Percentiles rank a stretch among this genome's conserved stretches.
Conservation (phyloP, 2,888 invertebrate genomes). For the Amblyjoppa fuscipennis region DNA sequence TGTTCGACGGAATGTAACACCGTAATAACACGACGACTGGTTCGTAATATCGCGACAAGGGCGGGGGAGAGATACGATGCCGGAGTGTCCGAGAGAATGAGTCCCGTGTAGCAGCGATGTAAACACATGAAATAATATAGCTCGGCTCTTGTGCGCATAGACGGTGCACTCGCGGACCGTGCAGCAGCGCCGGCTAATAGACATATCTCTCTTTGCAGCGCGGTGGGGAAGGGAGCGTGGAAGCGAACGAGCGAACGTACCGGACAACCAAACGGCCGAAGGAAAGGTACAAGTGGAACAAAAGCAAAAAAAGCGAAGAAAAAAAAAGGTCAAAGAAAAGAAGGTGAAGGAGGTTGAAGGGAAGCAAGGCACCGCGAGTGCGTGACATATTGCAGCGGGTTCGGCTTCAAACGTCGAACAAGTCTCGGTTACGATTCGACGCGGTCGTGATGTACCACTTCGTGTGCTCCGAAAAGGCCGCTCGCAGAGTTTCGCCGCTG, state of each 20-base stretch:
- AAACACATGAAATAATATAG: slow-evolving; percentile 67
- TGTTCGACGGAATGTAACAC: slow-evolving; percentile 77
- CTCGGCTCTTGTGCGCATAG: slow-evolving; percentile 8
- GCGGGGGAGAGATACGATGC: slow-evolving; percentile 15
- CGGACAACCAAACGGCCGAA: slow-evolving; percentile 32
- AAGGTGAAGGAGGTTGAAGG: not conserved
- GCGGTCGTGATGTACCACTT: slow-evolving; percentile 64
- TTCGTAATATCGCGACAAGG: slow-evolving; percentile 71
- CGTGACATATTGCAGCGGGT: slow-evolving; percentile 66
- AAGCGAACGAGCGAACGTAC: slow-evolving; percentile 24
- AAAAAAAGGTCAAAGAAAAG: slow-evolving; percentile 10
- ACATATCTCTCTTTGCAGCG: slow-evolving; percentile 67
- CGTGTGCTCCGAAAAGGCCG: slow-evolving; percentile 18
- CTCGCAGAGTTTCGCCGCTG: not conserved
- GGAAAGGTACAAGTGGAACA: slow-evolving; percentile 27
- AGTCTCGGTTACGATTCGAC: slow-evolving; percentile 62
- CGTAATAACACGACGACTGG: slow-evolving; percentile 75
- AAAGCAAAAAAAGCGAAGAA: slow-evolving; percentile 26
- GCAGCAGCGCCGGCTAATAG: slow-evolving; percentile 67
- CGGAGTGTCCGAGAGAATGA: slow-evolving; percentile 44
- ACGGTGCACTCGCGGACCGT: slow-evolving; percentile 28
- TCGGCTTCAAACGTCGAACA: slow-evolving; percentile 59
- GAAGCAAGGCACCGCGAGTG: slow-evolving; percentile 18
- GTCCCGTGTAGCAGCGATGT: slow-evolving; percentile 63
- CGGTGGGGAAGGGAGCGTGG: not conserved